Percentiles rank a stretch among this genome's conserved stretches.
phyloP scores from a whole-genome alignment of 2,888 invertebrate species.

The Lycaena phlaeas region DNA sequence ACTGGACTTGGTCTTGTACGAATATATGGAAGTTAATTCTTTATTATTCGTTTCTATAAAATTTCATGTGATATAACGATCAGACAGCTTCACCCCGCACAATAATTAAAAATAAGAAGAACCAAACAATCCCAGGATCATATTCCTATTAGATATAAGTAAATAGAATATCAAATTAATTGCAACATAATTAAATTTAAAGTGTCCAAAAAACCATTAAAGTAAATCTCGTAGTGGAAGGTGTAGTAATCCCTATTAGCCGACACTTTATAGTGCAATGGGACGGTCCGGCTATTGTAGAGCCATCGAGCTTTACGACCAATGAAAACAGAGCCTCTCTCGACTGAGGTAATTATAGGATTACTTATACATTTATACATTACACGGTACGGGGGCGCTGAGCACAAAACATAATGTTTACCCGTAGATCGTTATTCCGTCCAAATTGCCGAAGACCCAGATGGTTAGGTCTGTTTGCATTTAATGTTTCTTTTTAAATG shows the following conservation, averaged over 20 bases:
- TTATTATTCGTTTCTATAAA: too few relatives aligned
- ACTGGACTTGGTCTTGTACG: too few relatives aligned
- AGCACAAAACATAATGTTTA: constrained; percentile 17
- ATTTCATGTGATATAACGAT: too few relatives aligned
- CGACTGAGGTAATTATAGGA: constrained; percentile 57
- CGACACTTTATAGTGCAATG: constrained; percentile 57
- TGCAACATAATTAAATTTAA: constrained; percentile 20
- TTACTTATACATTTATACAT: constrained; percentile 40
- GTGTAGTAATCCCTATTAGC: constrained; percentile 64
- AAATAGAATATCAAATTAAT: constrained; percentile 16
- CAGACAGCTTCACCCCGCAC: too few relatives aligned
- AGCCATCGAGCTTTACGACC: constrained; percentile 61
- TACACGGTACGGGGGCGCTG: constrained; percentile 12
- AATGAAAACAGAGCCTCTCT: constrained; percentile 56
- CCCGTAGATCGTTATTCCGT: constrained; percentile 16
- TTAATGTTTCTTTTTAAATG: constrained; percentile 6
- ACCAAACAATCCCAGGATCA: too few relatives aligned
- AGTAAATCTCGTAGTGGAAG: constrained; percentile 24
- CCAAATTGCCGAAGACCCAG: constrained; percentile 17
- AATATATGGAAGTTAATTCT: too few relatives aligned
- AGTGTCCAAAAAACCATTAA: constrained; percentile 22
- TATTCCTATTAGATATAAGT: constrained; percentile 3
- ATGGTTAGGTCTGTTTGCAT: constrained; percentile 5
- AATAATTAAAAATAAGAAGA: too few relatives aligned
- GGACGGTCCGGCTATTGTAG: constrained; percentile 42